Evolutionary conservation across 2,888 invertebrate genomes (phyloP).

Genomic region (Drosophila neonasuta): DNA sequence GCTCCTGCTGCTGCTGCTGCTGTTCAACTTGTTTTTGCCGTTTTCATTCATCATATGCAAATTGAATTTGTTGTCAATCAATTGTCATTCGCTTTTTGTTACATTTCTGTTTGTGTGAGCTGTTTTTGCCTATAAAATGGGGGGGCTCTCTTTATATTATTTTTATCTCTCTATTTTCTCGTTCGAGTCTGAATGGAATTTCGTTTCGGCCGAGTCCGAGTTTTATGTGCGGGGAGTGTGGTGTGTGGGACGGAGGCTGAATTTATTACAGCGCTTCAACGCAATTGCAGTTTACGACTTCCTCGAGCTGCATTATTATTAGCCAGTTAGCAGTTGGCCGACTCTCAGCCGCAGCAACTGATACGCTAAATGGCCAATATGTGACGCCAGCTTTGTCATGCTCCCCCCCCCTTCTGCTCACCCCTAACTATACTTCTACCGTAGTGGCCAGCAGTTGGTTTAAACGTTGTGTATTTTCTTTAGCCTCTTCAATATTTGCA

Average conservation of each 20-base stretch:
- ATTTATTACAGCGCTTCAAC: conserved; percentile 72
- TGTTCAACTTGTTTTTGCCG: background rate
- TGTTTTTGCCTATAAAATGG: conserved; percentile 31
- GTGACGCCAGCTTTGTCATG: conserved; percentile 71
- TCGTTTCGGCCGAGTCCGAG: background rate
- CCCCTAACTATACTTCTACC: background rate
- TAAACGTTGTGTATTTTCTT: conserved; percentile 49
- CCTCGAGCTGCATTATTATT: conserved; percentile 66
- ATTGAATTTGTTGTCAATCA: conserved; percentile 53
- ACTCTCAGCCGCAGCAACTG: conserved; percentile 49
- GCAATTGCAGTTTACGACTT: conserved; percentile 75
- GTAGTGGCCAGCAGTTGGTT: conserved; percentile 34
- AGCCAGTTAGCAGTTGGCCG: conserved; percentile 46
- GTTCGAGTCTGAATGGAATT: conserved; percentile 9
- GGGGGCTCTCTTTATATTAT: conserved; percentile 27
- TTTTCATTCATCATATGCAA: conserved; percentile 63
- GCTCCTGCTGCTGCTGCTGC: background rate
- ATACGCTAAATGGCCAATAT: conserved; percentile 75
- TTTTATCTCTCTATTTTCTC: conserved; percentile 36
- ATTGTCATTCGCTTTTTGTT: conserved; percentile 27
- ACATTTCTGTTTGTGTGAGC: conserved; percentile 20
- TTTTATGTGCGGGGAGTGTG: background rate
- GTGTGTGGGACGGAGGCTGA: conserved; percentile 8
- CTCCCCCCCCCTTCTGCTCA: background rate
- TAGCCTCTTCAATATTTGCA: conserved; percentile 57